Conservation (phyloP, 35 echinoderm and acorn worm species). For the Anneissia japonica region DNA sequence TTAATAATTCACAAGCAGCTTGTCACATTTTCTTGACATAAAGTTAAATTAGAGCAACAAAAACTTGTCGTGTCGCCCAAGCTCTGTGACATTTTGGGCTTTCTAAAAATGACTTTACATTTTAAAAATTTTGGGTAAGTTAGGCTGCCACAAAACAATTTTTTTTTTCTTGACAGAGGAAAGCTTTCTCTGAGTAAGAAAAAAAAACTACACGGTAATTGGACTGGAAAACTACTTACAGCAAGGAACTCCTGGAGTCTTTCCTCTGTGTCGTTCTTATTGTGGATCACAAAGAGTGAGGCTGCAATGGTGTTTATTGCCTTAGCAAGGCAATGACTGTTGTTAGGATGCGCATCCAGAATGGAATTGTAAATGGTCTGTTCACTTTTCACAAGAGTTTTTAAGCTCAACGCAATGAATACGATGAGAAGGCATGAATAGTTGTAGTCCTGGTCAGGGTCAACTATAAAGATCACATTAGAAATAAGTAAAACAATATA, state of each 20-base stretch:
- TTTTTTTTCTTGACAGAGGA: no score
- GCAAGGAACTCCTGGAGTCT: conserved; percentile 89
- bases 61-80: no score
- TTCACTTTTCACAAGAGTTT: conserved; percentile 56
- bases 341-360: conserved; percentile 86
- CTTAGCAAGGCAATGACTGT: conserved; percentile 93
- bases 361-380: conserved; percentile 66
- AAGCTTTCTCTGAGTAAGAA: no score
- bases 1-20: no score
- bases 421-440: conserved; percentile 93
- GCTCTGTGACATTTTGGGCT: no score
- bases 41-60: no score
- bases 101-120: no score
- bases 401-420: conserved; percentile 78
- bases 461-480: conserved; percentile 49
- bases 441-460: conserved; percentile 79
- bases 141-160: no score
- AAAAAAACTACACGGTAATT: not conserved
- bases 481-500: no score
- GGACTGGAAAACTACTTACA: conserved; percentile 36
- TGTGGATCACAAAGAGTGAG: conserved; percentile 80
- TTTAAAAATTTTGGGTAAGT: no score
- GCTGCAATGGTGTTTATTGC: conserved; percentile 94
- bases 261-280: conserved; percentile 79
- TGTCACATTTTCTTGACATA: no score